Percentiles rank a stretch among this genome's conserved stretches.
phyloP scores from a whole-genome alignment of 2,113 vertebrate species.

The Alectura lathami region DNA sequence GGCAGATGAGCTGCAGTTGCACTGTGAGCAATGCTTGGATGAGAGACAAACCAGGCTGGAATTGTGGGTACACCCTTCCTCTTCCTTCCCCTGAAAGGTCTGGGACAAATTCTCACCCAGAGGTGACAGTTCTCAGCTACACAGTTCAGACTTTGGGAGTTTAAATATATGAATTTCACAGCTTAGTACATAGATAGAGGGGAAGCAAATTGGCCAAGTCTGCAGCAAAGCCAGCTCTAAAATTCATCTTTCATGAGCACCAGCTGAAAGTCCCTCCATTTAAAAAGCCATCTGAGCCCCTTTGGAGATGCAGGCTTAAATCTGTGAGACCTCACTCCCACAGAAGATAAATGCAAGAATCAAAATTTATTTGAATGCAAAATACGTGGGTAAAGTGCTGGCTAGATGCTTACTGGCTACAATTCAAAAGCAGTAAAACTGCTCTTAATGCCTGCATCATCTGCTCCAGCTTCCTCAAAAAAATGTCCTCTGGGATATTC shows the following conservation, averaged over 20 bases:
- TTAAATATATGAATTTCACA: background rate
- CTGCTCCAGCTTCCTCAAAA: background rate
- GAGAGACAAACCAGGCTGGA: background rate
- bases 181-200: background rate
- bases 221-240: background rate
- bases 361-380: conserved; percentile 25
- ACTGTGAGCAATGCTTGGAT: background rate
- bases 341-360: background rate
- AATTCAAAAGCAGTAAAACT: conserved; percentile 33
- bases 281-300: conserved; percentile 1
- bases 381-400: background rate
- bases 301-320: background rate
- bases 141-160: background rate
- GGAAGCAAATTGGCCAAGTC: background rate
- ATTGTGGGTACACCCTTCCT: background rate
- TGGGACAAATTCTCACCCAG: background rate
- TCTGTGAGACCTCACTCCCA: background rate
- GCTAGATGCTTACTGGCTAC: background rate
- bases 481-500: background rate
- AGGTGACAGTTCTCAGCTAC: background rate
- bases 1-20: background rate
- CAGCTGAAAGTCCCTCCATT: background rate
- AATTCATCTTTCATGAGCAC: background rate
- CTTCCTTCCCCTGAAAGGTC: background rate
- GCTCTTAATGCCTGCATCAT: background rate